Conservation (phyloP, 2,888 invertebrate genomes). For the Frankliniella intonsa region DNA sequence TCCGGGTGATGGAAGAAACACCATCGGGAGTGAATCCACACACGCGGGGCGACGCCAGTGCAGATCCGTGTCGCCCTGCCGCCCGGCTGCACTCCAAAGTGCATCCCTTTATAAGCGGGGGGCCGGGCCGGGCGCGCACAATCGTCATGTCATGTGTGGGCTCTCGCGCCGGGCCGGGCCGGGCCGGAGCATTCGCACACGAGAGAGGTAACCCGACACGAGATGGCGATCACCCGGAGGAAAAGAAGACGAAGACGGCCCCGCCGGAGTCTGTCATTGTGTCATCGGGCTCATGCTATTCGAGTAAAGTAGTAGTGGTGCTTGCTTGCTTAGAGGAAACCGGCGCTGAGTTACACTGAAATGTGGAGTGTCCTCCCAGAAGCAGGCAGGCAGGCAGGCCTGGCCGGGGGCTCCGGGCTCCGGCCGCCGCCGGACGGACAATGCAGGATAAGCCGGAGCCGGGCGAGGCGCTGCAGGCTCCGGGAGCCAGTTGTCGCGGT, state of each 20-base stretch:
- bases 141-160: neutral
- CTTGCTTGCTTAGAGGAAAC: neutral
- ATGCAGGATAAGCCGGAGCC: neutral
- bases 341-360: slow-evolving; percentile 16
- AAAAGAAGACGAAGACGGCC: neutral
- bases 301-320: no score
- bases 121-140: neutral
- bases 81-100: no score
- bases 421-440: neutral
- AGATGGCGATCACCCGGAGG: no score
- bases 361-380: slow-evolving; percentile 24
- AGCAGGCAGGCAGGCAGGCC: neutral
- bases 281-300: neutral
- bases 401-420: neutral
- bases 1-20: slow-evolving; percentile 26
- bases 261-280: neutral
- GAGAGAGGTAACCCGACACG: no score
- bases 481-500: slow-evolving; percentile 3
- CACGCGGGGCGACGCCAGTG: neutral
- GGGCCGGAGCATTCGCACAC: no score
- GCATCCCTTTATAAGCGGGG: no score
- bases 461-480: neutral
- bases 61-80: no score
- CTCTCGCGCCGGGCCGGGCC: no score
- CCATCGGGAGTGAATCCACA: neutral